phyloP scores from a whole-genome alignment of 2,113 vertebrate species.

The Tupaia chinensis region DNA sequence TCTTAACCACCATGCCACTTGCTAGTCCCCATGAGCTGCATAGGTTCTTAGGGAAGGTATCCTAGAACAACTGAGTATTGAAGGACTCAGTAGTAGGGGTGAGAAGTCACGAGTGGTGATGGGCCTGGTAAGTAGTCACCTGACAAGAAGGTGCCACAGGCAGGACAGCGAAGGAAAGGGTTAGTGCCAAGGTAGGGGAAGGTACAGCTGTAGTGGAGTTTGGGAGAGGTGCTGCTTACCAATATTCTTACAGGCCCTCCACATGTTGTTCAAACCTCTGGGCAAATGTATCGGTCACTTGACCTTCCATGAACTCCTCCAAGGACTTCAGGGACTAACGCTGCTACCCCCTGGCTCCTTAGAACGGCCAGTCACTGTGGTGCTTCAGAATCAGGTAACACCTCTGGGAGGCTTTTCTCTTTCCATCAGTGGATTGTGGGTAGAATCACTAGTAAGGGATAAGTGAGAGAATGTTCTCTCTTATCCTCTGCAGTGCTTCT shows the following conservation, averaged over 20 bases:
- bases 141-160: background rate
- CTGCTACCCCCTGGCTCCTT: conserved; percentile 80
- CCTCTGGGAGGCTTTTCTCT: background rate
- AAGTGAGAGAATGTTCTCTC: background rate
- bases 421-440: background rate
- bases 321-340: conserved; percentile 90
- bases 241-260: conserved; percentile 89
- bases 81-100: background rate
- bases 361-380: conserved; percentile 86
- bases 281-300: conserved; percentile 89
- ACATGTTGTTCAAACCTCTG: conserved; percentile 92
- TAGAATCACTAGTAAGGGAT: background rate
- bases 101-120: background rate
- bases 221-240: background rate
- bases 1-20: no score
- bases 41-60: background rate
- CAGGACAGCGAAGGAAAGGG: background rate
- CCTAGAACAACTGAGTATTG: background rate
- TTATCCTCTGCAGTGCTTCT: background rate
- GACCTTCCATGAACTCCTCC: conserved; percentile 92
- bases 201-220: background rate
- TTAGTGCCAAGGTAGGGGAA: background rate
- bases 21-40: no score
- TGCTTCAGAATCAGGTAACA: conserved; percentile 95
- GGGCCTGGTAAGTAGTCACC: background rate